Percentiles rank a stretch among this genome's conserved stretches.
Evolutionary conservation across 2,113 vertebrate genomes (phyloP).

Genomic region (Dendrocopos noguchii): DNA sequence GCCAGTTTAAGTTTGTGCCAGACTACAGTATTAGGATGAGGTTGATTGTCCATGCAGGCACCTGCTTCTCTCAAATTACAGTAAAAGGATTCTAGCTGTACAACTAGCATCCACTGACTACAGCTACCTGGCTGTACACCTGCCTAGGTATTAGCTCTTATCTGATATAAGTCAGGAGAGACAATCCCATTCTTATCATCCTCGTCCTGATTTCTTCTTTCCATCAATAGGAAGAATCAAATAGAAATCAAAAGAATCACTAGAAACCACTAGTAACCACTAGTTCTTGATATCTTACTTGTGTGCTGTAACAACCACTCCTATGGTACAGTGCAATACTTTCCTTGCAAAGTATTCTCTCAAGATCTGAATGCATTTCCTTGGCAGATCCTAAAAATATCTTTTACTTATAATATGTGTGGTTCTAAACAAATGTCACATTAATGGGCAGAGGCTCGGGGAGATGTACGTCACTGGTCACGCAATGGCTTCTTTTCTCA

Average conservation of each 20-base stretch:
- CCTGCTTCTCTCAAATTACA: background rate
- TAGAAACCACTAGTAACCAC: background rate
- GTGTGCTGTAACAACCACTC: background rate
- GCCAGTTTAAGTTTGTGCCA: background rate
- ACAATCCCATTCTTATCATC: background rate
- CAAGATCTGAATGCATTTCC: constrained; percentile 27
- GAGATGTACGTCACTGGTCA: constrained; percentile 36
- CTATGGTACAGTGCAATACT: background rate
- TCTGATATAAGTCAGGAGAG: background rate
- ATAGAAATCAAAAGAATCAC: background rate
- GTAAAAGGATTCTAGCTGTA: background rate
- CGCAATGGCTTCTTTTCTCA: constrained; percentile 22
- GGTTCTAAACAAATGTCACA: constrained; percentile 38
- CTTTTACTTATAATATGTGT: constrained; percentile 27
- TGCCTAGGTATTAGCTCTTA: background rate
- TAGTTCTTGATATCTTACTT: background rate
- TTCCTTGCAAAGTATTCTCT: constrained; percentile 21
- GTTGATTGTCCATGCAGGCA: background rate
- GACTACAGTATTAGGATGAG: background rate
- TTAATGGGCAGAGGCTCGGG: constrained; percentile 16
- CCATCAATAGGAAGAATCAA: background rate
- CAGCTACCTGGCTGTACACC: no score
- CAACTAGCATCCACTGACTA: no score
- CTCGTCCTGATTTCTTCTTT: background rate
- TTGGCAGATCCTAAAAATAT: constrained; percentile 34